Conservation (phyloP, 2,113 vertebrate species). For the Phodopus roborovskii region DNA sequence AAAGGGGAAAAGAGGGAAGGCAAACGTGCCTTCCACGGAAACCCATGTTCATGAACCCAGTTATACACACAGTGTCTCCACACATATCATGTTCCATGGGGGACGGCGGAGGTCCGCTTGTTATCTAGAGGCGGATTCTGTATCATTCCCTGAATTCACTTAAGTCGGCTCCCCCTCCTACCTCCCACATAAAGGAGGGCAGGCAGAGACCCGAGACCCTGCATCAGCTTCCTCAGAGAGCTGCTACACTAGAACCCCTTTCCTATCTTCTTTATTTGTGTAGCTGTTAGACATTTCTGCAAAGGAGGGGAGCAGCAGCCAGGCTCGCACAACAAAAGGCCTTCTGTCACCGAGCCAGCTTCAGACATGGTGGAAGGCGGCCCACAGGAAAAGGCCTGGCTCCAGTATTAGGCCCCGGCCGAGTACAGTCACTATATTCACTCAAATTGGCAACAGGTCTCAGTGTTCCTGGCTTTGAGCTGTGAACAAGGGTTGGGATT, state of each 20-base stretch:
- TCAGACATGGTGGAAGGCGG: conserved; percentile 96
- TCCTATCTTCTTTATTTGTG: conserved; percentile 97
- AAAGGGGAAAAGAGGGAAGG: conserved; percentile 31
- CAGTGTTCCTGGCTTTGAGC: conserved; percentile 90
- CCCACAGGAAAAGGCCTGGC: conserved; percentile 99
- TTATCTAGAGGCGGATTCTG: conserved; percentile 69
- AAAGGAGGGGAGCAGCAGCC: conserved; percentile 88
- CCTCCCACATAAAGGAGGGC: neutral
- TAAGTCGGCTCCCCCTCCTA: conserved; percentile 75
- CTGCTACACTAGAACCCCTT: conserved; percentile 91
- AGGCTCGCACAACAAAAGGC: conserved; percentile 95
- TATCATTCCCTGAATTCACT: conserved; percentile 64
- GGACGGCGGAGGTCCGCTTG: conserved; percentile 53
- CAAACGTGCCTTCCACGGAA: conserved; percentile 60
- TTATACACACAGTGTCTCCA: conserved; percentile 20
- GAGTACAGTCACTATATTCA: conserved; percentile 97
- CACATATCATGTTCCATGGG: neutral
- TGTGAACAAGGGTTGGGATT: conserved; percentile 94
- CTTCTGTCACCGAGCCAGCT: conserved; percentile 97
- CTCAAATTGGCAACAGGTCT: conserved; percentile 94
- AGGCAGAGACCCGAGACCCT: conserved; percentile 84
- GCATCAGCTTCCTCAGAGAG: conserved; percentile 88
- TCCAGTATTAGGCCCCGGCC: conserved; percentile 90
- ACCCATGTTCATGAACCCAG: conserved; percentile 56
- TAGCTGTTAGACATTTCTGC: conserved; percentile 90